These are phyloP conservation scores for Polypterus bichir DNA, from an alignment of 2,113 vertebrate genomes.

Conservation along the genomic window DNA sequence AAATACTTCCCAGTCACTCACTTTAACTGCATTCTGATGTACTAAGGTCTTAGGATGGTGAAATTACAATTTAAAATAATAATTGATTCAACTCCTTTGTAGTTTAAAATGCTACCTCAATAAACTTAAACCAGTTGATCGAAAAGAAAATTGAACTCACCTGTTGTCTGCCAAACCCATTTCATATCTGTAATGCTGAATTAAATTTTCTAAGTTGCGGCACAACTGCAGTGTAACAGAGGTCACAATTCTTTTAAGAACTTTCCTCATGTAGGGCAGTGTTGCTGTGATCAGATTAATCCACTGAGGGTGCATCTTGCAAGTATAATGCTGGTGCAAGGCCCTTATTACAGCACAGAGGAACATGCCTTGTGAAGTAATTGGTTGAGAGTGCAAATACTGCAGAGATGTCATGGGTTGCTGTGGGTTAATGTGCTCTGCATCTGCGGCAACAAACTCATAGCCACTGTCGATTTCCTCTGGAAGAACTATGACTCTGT, in stretches of 20 bases:
- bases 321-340: constrained; percentile 85
- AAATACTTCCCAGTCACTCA: too few species aligned
- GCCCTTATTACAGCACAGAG: constrained; percentile 90
- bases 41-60: too few species aligned
- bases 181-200: constrained; percentile 93
- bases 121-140: too few species aligned
- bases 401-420: constrained; percentile 92
- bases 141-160: constrained; percentile 36
- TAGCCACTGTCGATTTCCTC: constrained; percentile 76
- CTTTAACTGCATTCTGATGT: too few species aligned
- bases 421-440: constrained; percentile 84
- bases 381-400: constrained; percentile 88
- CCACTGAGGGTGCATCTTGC: constrained; percentile 97
- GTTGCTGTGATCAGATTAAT: constrained; percentile 89
- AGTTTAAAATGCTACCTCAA: too few species aligned
- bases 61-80: too few species aligned
- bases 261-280: constrained; percentile 91
- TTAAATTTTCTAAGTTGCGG: constrained; percentile 88
- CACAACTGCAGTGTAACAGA: constrained; percentile 94
- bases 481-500: constrained; percentile 71
- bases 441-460: constrained; percentile 73
- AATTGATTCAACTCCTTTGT: too few species aligned
- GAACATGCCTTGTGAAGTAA: constrained; percentile 96
- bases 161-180: constrained; percentile 73
- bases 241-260: constrained; percentile 82